Evolutionary conservation across 2,797 vertebrate species (phyloP).

Genomic region (Epinephelus awoara): DNA sequence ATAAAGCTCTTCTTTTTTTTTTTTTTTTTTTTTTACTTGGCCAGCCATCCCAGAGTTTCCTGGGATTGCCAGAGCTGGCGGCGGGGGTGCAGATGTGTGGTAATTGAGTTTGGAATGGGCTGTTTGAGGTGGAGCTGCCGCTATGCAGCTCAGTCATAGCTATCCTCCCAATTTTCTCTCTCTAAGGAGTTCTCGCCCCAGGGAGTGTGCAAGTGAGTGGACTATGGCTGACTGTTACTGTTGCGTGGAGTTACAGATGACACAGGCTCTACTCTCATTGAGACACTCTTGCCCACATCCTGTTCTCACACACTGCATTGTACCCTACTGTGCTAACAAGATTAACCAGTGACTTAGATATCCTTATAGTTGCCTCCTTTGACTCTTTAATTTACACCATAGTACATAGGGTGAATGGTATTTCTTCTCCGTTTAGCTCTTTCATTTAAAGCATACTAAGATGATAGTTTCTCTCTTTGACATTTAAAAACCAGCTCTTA

Average conservation of each 20-base stretch:
- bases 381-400: slow-evolving; percentile 24
- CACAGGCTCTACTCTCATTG: slow-evolving; percentile 41
- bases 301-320: slow-evolving; percentile 41
- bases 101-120: slow-evolving; percentile 81
- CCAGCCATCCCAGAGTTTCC: slow-evolving; percentile 51
- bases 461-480: not conserved
- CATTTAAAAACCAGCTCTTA: not conserved
- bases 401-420: not conserved
- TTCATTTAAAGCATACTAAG: not conserved
- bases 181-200: slow-evolving; percentile 58
- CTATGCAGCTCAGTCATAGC: slow-evolving; percentile 71
- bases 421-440: not conserved
- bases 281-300: slow-evolving; percentile 40
- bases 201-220: slow-evolving; percentile 57
- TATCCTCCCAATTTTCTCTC: slow-evolving; percentile 72
- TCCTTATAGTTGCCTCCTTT: slow-evolving; percentile 12
- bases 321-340: slow-evolving; percentile 46
- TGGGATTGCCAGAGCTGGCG: slow-evolving; percentile 59
- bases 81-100: slow-evolving; percentile 73
- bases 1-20: slow-evolving; percentile 55
- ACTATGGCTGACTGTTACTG: slow-evolving; percentile 49
- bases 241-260: slow-evolving; percentile 56
- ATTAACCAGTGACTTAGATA: slow-evolving; percentile 53
- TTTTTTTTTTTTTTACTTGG: slow-evolving; percentile 38
- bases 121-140: slow-evolving; percentile 75